These are phyloP conservation scores for Mycteria americana DNA, from an alignment of 2,797 vertebrate species.

Conservation along the genomic window DNA sequence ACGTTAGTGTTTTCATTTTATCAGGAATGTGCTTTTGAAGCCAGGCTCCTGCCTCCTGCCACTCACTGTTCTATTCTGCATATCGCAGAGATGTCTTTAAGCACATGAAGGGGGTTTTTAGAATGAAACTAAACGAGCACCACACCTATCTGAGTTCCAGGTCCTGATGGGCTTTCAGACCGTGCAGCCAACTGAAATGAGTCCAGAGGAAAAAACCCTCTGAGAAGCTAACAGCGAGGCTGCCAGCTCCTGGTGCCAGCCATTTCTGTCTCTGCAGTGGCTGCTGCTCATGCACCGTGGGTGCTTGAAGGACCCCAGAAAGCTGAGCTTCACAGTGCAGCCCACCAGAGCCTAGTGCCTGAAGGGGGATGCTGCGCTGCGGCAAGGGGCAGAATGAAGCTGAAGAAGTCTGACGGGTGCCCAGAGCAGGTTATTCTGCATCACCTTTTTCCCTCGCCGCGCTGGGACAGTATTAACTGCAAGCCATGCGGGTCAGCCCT, in stretches of 20 bases:
- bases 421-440: background rate
- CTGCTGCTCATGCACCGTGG: fast-evolving
- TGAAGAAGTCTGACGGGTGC: background rate
- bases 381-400: background rate
- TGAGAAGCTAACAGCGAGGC: background rate
- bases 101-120: background rate
- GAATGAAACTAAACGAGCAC: background rate
- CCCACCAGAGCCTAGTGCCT: background rate
- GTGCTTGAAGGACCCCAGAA: background rate
- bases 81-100: background rate
- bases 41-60: background rate
- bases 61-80: background rate
- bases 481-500: background rate
- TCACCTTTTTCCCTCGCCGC: background rate
- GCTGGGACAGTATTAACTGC: background rate
- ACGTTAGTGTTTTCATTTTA: background rate
- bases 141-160: background rate
- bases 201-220: background rate
- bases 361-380: background rate
- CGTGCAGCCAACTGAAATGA: background rate
- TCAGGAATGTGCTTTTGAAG: background rate
- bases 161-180: background rate
- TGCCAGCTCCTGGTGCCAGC: background rate
- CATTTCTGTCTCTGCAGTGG: fast-evolving
- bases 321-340: background rate